Percentiles rank a stretch among this genome's conserved stretches.
Evolutionary conservation across 2,113 vertebrate genomes (phyloP).

Genomic region (Bettongia penicillata): DNA sequence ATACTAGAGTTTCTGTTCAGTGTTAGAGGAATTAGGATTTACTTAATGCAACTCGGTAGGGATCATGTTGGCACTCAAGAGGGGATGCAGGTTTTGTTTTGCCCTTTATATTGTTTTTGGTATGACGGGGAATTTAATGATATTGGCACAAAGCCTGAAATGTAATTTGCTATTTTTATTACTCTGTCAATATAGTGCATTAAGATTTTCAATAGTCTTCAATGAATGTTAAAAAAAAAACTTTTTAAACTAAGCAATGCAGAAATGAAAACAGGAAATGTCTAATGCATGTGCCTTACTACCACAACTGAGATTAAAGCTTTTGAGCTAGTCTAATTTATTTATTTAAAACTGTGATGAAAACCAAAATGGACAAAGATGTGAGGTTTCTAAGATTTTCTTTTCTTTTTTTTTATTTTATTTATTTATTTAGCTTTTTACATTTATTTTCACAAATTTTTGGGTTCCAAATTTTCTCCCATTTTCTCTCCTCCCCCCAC

Average conservation of each 20-base stretch:
- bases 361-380: constrained; percentile 74
- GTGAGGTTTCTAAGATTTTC: constrained; percentile 66
- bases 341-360: constrained; percentile 84
- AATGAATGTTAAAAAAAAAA: constrained; percentile 80
- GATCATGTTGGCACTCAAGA: constrained; percentile 43
- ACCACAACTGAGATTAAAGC: constrained; percentile 78
- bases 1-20: background rate
- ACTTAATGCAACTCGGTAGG: constrained; percentile 41
- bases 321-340: constrained; percentile 80
- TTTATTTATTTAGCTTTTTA: too few species aligned
- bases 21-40: constrained; percentile 38
- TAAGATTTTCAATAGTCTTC: constrained; percentile 83
- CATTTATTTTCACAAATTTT: too few species aligned
- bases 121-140: constrained; percentile 83
- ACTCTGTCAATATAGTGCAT: constrained; percentile 87
- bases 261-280: constrained; percentile 83
- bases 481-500: too few species aligned
- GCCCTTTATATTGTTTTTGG: constrained; percentile 74
- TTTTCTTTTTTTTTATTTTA: too few species aligned
- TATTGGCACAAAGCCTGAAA: constrained; percentile 83
- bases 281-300: constrained; percentile 78
- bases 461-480: too few species aligned
- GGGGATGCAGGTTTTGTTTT: constrained; percentile 75
- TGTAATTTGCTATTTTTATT: constrained; percentile 88
- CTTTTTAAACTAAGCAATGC: constrained; percentile 76